phyloP scores from a whole-genome alignment of 2,113 vertebrate genomes.

The Macrotus californicus region DNA sequence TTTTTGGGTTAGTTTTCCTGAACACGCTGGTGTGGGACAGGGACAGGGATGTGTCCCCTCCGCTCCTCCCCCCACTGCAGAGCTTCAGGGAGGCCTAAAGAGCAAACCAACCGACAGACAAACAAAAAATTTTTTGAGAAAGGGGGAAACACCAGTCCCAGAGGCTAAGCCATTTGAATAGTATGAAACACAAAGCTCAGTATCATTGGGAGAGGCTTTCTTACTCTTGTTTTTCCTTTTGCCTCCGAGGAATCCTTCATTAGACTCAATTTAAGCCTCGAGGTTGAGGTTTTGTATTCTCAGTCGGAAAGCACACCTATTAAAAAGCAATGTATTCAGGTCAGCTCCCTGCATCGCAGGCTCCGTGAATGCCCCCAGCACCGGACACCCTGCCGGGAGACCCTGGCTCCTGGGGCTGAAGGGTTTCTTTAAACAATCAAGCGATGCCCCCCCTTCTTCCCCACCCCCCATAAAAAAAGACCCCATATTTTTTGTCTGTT shows the following conservation, averaged over 20 bases:
- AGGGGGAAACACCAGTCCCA: not conserved
- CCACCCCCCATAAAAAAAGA: not conserved
- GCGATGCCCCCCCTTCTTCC: not conserved
- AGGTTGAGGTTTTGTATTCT: slow-evolving; percentile 68
- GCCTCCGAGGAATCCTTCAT: slow-evolving; percentile 58
- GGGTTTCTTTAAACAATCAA: slow-evolving; percentile 56
- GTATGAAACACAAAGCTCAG: slow-evolving; percentile 57
- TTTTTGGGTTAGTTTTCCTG: too few species aligned
- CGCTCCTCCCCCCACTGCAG: too few species aligned
- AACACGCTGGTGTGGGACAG: too few species aligned
- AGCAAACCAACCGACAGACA: not conserved
- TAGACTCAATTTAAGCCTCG: slow-evolving; percentile 67
- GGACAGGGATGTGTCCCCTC: too few species aligned
- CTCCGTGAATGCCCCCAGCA: slow-evolving; percentile 50
- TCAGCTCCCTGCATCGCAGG: slow-evolving; percentile 64
- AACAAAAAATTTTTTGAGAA: not conserved
- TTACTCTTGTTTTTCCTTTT: not conserved
- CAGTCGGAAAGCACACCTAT: slow-evolving; percentile 70
- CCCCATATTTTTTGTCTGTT: slow-evolving; percentile 76
- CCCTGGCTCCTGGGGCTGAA: slow-evolving; percentile 74
- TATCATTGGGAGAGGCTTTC: slow-evolving; percentile 56
- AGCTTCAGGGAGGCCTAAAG: too few species aligned
- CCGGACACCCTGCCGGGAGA: slow-evolving; percentile 74
- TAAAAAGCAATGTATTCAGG: slow-evolving; percentile 69
- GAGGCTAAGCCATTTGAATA: slow-evolving; percentile 49